phyloP scores from a whole-genome alignment of 2,888 invertebrate genomes.

The Leucania comma region DNA sequence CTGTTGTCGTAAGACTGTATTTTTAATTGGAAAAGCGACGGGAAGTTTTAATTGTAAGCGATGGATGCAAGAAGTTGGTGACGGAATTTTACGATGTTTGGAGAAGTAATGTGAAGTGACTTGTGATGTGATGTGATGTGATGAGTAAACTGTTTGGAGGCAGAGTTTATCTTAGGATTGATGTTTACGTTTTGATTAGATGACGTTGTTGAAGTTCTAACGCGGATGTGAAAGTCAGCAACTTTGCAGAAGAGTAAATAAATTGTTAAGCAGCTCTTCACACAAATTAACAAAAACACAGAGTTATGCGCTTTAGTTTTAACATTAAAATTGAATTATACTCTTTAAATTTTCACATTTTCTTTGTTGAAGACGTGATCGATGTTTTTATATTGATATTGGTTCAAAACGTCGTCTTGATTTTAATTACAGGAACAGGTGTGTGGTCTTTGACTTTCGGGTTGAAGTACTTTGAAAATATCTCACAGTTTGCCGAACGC shows the following conservation, averaged over 20 bases:
- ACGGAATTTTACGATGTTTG: not conserved
- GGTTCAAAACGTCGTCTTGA: too few relatives aligned
- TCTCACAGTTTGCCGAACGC: too few relatives aligned
- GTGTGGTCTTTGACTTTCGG: too few relatives aligned
- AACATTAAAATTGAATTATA: too few relatives aligned
- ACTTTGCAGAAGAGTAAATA: not conserved
- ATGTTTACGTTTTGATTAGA: slow-evolving; percentile 1
- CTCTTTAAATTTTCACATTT: too few relatives aligned
- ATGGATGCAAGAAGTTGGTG: slow-evolving; percentile 25
- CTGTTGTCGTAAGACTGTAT: slow-evolving; percentile 54
- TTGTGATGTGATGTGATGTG: slow-evolving; percentile 3
- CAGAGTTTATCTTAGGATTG: slow-evolving; percentile 3
- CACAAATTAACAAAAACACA: too few relatives aligned
- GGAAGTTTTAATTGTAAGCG: slow-evolving; percentile 36
- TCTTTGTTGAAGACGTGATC: too few relatives aligned
- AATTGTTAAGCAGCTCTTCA: not conserved
- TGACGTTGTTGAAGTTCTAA: not conserved
- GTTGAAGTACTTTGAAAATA: too few relatives aligned
- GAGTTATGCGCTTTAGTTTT: too few relatives aligned
- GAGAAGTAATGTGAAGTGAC: not conserved
- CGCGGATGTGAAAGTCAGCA: not conserved
- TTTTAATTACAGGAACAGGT: too few relatives aligned
- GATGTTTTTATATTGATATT: too few relatives aligned
- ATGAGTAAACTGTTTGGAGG: slow-evolving; percentile 8
- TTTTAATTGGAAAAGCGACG: slow-evolving; percentile 64